Evolutionary conservation across 2,797 vertebrate species (phyloP).

Genomic region (Sebastes baramenuke): DNA sequence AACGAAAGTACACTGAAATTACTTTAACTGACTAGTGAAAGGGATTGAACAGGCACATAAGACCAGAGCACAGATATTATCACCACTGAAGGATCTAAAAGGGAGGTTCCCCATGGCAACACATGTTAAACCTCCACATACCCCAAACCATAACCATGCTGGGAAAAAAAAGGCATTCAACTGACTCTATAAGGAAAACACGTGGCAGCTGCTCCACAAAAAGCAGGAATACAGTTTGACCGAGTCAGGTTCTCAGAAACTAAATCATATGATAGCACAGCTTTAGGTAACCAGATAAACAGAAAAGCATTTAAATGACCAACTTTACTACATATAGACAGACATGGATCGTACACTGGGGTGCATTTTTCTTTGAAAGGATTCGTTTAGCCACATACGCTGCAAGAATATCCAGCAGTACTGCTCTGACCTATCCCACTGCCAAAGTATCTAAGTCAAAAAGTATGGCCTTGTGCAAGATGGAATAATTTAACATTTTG

Average conservation of each 20-base stretch:
- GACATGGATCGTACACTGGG: neutral
- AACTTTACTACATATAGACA: neutral
- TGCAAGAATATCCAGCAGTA: neutral
- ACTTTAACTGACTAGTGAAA: constrained; percentile 38
- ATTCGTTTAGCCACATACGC: neutral
- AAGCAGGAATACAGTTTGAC: constrained; percentile 2
- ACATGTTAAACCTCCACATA: constrained; percentile 43
- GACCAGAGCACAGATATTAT: constrained; percentile 26
- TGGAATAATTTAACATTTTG: neutral
- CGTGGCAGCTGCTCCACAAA: constrained; percentile 32
- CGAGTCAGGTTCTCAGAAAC: neutral
- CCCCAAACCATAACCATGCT: constrained; percentile 37
- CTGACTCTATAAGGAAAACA: constrained; percentile 40
- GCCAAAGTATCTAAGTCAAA: neutral
- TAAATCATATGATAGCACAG: neutral
- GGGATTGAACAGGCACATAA: constrained; percentile 18
- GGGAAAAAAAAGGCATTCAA: neutral
- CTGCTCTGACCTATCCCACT: neutral
- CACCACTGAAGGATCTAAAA: constrained; percentile 8
- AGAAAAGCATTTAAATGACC: neutral
- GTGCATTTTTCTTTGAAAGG: constrained; percentile 10
- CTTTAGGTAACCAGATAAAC: neutral
- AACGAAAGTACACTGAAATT: constrained; percentile 73
- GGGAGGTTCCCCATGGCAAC: constrained; percentile 30
- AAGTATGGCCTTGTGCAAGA: neutral